Conservation (phyloP, 2,888 invertebrate species). For the Antheraea yamamai region DNA sequence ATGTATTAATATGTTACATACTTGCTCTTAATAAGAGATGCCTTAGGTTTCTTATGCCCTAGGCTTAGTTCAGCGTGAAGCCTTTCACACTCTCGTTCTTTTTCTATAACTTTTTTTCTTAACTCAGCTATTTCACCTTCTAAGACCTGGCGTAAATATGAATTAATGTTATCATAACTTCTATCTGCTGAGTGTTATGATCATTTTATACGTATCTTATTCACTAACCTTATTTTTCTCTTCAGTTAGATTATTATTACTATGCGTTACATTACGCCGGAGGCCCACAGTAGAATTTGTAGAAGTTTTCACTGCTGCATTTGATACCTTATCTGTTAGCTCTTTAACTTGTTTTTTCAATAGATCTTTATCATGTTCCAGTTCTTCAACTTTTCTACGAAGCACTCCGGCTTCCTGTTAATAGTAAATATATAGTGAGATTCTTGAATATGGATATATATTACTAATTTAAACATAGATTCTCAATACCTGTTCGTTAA, state of each 20-base stretch:
- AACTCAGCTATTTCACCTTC: slow-evolving; percentile 89
- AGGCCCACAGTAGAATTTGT: slow-evolving; percentile 55
- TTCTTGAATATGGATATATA: slow-evolving; percentile 9
- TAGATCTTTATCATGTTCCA: slow-evolving; percentile 90
- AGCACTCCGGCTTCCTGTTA: slow-evolving; percentile 90
- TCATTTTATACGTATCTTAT: slow-evolving; percentile 1
- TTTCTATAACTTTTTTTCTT: slow-evolving; percentile 89
- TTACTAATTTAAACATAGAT: not conserved
- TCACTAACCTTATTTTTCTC: slow-evolving; percentile 84
- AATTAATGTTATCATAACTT: slow-evolving; percentile 16
- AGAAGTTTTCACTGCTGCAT: slow-evolving; percentile 62
- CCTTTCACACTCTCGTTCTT: slow-evolving; percentile 90
- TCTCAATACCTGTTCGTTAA: slow-evolving; percentile 88
- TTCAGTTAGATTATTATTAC: slow-evolving; percentile 81
- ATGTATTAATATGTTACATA: slow-evolving; percentile 54
- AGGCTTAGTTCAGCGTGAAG: slow-evolving; percentile 87
- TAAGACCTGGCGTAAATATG: slow-evolving; percentile 71
- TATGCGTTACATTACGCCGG: slow-evolving; percentile 53
- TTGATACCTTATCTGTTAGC: slow-evolving; percentile 86
- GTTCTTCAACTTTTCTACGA: slow-evolving; percentile 91
- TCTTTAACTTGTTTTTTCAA: slow-evolving; percentile 89
- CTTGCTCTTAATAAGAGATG: slow-evolving; percentile 84
- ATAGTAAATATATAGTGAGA: slow-evolving; percentile 20
- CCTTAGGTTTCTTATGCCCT: slow-evolving; percentile 84
- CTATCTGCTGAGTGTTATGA: not conserved